A percentile compares a stretch with the other conserved stretches of the same genome.
phyloP scores from a whole-genome alignment of 2,888 invertebrate species.

The Charanyca ferruginea region DNA sequence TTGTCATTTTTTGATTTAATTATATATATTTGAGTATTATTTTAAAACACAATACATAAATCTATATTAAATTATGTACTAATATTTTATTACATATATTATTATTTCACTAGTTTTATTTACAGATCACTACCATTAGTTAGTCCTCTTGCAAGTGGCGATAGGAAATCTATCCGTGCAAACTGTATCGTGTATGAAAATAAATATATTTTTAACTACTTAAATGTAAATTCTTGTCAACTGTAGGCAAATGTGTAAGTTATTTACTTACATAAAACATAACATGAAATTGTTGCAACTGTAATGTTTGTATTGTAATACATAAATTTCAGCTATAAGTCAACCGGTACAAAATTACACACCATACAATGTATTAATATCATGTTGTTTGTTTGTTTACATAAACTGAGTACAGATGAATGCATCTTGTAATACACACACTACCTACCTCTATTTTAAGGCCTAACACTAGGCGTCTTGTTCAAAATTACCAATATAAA shows the following conservation, averaged over 20 bases:
- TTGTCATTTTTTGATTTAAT: conserved; percentile 57
- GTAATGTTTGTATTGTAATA: conserved; percentile 64
- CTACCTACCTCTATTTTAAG: conserved; percentile 76
- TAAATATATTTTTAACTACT: conserved; percentile 63
- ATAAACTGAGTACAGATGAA: conserved; percentile 74
- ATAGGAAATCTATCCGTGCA: conserved; percentile 63
- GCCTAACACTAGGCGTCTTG: conserved; percentile 74
- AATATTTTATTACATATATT: conserved; percentile 60
- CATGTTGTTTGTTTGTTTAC: conserved; percentile 54
- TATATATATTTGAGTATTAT: conserved; percentile 64
- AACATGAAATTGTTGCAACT: conserved; percentile 67
- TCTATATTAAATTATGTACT: conserved; percentile 64
- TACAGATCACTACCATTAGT: conserved; percentile 70
- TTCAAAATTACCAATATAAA: conserved; percentile 67
- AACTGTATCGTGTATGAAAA: conserved; percentile 61
- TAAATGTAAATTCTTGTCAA: conserved; percentile 65
- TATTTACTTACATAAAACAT: conserved; percentile 50
- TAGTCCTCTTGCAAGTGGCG: conserved; percentile 64
- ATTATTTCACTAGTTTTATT: conserved; percentile 65
- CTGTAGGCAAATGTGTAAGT: conserved; percentile 63
- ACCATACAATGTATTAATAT: conserved; percentile 41
- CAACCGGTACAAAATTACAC: conserved; percentile 61
- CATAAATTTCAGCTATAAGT: conserved; percentile 55
- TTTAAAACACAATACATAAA: conserved; percentile 59
- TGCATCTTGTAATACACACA: conserved; percentile 61